phyloP scores from a whole-genome alignment of 1,140 invertebrate species.

The Zaprionus lachaisei region DNA sequence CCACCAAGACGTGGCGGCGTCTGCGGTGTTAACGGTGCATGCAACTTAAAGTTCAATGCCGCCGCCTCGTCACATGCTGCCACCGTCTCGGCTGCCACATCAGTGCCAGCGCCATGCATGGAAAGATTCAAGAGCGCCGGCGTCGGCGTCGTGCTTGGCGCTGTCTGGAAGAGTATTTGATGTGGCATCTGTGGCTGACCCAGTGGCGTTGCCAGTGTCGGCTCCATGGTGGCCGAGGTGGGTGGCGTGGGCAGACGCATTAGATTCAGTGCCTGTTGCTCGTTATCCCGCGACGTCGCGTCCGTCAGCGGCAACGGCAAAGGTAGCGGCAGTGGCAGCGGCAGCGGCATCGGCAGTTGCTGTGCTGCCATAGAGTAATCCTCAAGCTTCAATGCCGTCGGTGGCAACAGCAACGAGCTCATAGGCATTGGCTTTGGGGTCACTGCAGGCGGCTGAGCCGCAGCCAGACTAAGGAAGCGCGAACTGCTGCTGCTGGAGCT shows the following conservation, averaged over 20 bases:
- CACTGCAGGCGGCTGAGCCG: conserved; percentile 41
- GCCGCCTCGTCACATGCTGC: conserved; percentile 55
- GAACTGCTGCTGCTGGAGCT: conserved; percentile 67
- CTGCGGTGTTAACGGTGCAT: conserved; percentile 64
- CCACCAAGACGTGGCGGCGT: conserved; percentile 57
- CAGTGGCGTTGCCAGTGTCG: conserved; percentile 18
- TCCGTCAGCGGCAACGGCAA: conserved; percentile 55
- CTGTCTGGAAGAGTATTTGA: conserved; percentile 71
- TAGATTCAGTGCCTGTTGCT: conserved; percentile 71
- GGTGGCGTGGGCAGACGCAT: conserved; percentile 81
- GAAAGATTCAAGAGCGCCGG: conserved; percentile 75
- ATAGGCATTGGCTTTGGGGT: conserved; percentile 49
- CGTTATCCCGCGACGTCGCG: conserved; percentile 59
- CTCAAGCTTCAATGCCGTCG: conserved; percentile 71
- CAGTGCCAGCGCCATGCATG: conserved; percentile 59
- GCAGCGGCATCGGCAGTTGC: conserved; percentile 51
- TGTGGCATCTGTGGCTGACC: conserved; percentile 58
- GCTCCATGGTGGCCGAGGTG: conserved; percentile 77
- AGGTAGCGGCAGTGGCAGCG: conserved; percentile 50
- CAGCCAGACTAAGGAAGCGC: conserved; percentile 60
- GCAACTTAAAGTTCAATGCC: conserved; percentile 72
- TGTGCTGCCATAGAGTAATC: conserved; percentile 59
- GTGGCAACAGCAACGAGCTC: conserved; percentile 66
- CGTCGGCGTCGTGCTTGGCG: conserved; percentile 47
- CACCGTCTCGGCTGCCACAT: conserved; percentile 38